Base-by-base conservation (phyloP, 2,797 vertebrate species). In the Melanogrammus aeglefinus region DNA sequence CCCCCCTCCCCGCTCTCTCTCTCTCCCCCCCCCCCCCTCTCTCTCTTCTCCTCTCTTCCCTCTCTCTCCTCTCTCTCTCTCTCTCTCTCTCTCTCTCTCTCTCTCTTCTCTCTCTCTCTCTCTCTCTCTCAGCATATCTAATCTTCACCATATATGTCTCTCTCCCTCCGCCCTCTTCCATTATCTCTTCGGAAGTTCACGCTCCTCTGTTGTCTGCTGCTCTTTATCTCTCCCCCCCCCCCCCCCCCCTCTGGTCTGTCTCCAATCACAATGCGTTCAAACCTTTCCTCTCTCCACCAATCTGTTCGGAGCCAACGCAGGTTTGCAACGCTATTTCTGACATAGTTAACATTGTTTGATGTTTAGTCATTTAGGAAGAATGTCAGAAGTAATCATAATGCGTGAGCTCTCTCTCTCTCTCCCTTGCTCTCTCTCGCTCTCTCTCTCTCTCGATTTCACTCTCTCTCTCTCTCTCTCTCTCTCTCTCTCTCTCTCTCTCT, bases 1-100 rank as follows among this genome's bases (percentile, higher is more conserved):
- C 73, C 51, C 80, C 63, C 69, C 4, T 29, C 51, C n/a, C n/a
- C n/a, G n/a, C n/a, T 70, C 69, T 73, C 41, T 16, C 77, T 36
- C 72, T 16, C 7, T 77, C 70, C 73, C 69, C 69, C 69, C 9
- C 24, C 41, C 75, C 51, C 12, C 36, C 31, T 63, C 18, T n/a
- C 14, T 74, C 41, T 36, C 27, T 36, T 35, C 12, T 66, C 31
- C 1, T 35, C 69, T n/a, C 29, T 35, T 29, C n/a, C 24, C 63
- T 31, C 38, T 41, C 66, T 27, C 36, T 41, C 33, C 33, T 47
- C 73, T 44, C 73, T 41, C 73, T 74, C 73, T 74, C 72, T 36
- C 72, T 36, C 16, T 18, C 29, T 35, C 33, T 27, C 18, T 41
- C 36, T 69, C 63, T 24, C 35, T 39, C 31, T 76, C 18, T 41